Evolutionary conservation across 2,113 vertebrate genomes (phyloP).

Genomic region (Pelmatolapia mariae): DNA sequence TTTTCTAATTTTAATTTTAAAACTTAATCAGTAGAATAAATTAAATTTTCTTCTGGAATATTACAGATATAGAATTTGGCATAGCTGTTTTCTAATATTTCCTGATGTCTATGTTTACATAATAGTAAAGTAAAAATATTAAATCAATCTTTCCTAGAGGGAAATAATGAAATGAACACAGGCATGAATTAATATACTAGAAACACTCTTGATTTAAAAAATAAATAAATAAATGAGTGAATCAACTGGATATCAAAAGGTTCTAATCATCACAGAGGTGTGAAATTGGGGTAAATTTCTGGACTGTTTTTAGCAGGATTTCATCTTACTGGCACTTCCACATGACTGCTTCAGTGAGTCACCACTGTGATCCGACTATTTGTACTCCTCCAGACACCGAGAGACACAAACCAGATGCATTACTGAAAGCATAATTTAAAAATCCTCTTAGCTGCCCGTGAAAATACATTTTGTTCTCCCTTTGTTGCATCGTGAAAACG

Average conservation of each 20-base stretch:
- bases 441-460: constrained; percentile 7
- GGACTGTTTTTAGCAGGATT: neutral
- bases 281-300: neutral
- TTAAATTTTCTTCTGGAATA: neutral
- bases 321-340: neutral
- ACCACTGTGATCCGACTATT: neutral
- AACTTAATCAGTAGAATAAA: neutral
- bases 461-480: neutral
- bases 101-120: neutral
- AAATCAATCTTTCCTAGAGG: neutral
- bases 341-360: neutral
- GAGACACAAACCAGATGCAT: neutral
- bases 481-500: neutral
- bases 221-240: neutral
- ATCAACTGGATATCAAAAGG: neutral
- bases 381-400: neutral
- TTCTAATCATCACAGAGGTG: neutral
- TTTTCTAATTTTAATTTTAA: neutral
- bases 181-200: neutral
- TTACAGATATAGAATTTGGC: neutral
- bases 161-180: neutral
- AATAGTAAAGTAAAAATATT: neutral
- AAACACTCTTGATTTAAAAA: neutral
- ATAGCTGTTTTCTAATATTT: neutral
- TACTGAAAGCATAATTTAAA: neutral